Percentiles rank a stretch among this genome's conserved stretches.
These are phyloP conservation scores for Zhuqinia jingwanae DNA, from an alignment of 2,888 invertebrate species.

Conservation along the genomic window DNA sequence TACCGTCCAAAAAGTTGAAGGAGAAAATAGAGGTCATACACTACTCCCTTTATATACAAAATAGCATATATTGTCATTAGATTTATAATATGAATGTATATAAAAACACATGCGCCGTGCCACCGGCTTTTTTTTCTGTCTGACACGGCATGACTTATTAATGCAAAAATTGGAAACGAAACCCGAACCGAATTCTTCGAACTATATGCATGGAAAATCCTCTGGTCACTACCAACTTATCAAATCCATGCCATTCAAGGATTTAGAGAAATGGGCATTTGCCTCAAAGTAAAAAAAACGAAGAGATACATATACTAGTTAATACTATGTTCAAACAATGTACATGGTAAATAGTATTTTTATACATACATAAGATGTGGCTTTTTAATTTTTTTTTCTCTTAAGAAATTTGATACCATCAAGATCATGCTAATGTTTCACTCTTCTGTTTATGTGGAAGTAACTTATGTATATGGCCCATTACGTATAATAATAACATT, in stretches of 20 bases:
- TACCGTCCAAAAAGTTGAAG: background rate
- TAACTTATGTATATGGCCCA: no score
- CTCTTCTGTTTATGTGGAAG: background rate
- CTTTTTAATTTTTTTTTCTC: background rate
- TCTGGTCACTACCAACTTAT: background rate
- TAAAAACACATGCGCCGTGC: no score
- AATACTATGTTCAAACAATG: background rate
- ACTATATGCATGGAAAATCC: background rate
- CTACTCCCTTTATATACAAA: no score
- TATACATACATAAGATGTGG: background rate
- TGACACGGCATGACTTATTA: background rate
- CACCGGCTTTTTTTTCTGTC: background rate
- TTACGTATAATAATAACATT: no score
- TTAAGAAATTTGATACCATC: background rate
- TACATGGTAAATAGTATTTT: background rate
- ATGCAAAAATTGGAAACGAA: slow-evolving; percentile 11
- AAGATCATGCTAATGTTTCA: slow-evolving; percentile 3
- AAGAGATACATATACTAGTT: no score
- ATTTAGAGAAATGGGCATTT: background rate
- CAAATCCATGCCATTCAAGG: background rate
- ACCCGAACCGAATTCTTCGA: background rate
- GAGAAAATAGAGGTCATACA: slow-evolving; percentile 46
- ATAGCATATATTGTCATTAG: no score
- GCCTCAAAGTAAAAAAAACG: background rate
- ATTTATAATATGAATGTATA: no score